Evolutionary conservation across 1,140 invertebrate genomes (phyloP).

Genomic region (Pseudomyrmex pallidus): DNA sequence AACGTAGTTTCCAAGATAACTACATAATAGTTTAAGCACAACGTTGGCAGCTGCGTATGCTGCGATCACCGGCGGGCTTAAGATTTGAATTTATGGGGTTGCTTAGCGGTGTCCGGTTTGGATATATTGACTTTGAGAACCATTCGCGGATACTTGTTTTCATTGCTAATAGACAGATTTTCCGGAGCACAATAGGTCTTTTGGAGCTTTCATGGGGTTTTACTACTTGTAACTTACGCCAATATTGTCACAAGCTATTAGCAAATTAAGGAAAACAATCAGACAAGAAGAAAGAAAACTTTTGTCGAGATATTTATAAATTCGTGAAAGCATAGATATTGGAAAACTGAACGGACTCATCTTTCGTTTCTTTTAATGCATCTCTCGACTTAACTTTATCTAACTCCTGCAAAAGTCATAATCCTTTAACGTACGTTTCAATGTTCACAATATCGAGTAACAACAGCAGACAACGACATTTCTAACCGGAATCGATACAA

Average conservation of each 20-base stretch:
- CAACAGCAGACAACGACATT: neutral
- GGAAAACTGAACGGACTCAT: too few relatives aligned
- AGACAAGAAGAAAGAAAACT: too few relatives aligned
- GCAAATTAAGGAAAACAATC: neutral
- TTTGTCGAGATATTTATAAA: neutral
- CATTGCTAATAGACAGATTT: conserved; percentile 51
- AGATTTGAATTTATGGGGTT: conserved; percentile 69
- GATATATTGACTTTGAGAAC: conserved; percentile 56
- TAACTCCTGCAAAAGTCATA: too few relatives aligned
- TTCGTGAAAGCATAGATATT: neutral
- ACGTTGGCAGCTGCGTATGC: conserved; percentile 16
- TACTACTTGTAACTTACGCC: conserved; percentile 10
- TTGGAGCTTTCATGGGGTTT: conserved; percentile 6
- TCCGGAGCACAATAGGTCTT: conserved; percentile 18
- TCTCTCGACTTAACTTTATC: too few relatives aligned
- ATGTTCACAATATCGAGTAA: too few relatives aligned
- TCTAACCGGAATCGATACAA: neutral
- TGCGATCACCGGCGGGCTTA: conserved; percentile 49
- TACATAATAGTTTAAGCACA: conserved; percentile 36
- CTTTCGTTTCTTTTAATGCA: too few relatives aligned
- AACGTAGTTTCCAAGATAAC: conserved; percentile 21
- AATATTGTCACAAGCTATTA: conserved; percentile 23
- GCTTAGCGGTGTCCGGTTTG: neutral
- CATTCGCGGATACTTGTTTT: conserved; percentile 38
- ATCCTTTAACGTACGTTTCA: too few relatives aligned